Evolutionary conservation across 2,888 invertebrate genomes (phyloP).

Genomic region (Cheilosia grossa): DNA sequence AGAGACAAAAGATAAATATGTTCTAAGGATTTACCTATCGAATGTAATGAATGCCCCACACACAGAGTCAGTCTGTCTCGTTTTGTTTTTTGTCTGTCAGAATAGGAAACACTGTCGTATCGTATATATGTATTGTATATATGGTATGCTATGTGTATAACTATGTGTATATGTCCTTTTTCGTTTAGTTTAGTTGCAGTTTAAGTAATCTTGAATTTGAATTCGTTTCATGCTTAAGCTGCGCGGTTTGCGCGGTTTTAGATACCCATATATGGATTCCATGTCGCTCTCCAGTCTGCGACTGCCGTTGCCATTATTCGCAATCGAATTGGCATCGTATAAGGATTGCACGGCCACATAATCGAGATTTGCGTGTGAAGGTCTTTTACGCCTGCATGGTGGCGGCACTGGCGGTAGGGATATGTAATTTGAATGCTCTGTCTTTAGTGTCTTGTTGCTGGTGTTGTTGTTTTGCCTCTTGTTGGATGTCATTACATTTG

Average conservation of each 20-base stretch:
- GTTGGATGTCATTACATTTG: conserved; percentile 67
- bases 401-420: conserved; percentile 77
- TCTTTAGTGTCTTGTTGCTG: conserved; percentile 32
- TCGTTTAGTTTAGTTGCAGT: conserved; percentile 26
- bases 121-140: conserved; percentile 1
- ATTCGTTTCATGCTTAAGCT: conserved; percentile 82
- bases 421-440: conserved; percentile 59
- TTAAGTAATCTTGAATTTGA: conserved; percentile 81
- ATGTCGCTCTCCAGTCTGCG: conserved; percentile 81
- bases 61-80: conserved; percentile 48
- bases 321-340: conserved; percentile 71
- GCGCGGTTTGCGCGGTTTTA: conserved; percentile 82
- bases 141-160: conserved; percentile 6
- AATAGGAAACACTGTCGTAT: conserved; percentile 36
- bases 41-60: conserved; percentile 58
- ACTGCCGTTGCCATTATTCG: conserved; percentile 69
- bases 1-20: conserved; percentile 18
- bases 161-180: conserved; percentile 16
- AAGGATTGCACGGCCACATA: conserved; percentile 65
- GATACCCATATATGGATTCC: conserved; percentile 83
- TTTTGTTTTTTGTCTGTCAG: conserved; percentile 60
- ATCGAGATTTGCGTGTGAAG: conserved; percentile 66
- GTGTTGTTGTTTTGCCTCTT: conserved; percentile 24
- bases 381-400: conserved; percentile 79
- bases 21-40: conserved; percentile 72